Evolutionary conservation across 2,888 invertebrate species (phyloP).

Genomic region (Caenorhabditis becei): DNA sequence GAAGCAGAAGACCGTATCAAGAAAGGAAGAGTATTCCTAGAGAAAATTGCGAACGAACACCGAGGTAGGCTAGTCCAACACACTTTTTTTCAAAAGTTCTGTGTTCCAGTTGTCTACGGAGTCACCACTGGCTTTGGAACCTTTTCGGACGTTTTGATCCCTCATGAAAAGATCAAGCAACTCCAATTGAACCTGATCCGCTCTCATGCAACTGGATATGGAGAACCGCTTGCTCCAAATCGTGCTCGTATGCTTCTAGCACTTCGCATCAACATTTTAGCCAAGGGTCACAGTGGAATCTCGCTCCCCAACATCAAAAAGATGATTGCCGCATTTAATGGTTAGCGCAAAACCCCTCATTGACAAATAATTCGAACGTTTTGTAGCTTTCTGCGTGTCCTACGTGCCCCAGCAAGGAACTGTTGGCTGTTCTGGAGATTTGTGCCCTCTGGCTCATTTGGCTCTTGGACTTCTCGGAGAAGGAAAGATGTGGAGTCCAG

Average conservation of each 20-base stretch:
- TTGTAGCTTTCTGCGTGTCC: constrained; percentile 85
- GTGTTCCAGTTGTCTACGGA: constrained; percentile 84
- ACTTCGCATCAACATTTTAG: constrained; percentile 85
- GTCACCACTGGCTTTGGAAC: constrained; percentile 87
- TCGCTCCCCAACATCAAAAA: constrained; percentile 85
- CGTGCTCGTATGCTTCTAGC: constrained; percentile 86
- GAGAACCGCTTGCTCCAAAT: constrained; percentile 85
- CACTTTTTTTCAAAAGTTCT: neutral
- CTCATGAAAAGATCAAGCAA: constrained; percentile 84
- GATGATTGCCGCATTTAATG: constrained; percentile 86
- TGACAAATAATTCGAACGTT: neutral
- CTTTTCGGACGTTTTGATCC: constrained; percentile 85
- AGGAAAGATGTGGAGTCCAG: constrained; percentile 82
- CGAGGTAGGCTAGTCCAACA: constrained; percentile 84
- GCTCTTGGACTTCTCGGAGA: constrained; percentile 86
- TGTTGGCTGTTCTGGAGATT: constrained; percentile 87
- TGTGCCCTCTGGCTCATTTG: constrained; percentile 86
- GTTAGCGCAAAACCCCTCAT: constrained; percentile 81
- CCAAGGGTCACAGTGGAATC: constrained; percentile 87
- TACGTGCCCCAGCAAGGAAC: constrained; percentile 87
- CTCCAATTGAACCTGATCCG: constrained; percentile 86
- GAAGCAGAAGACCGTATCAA: constrained; percentile 84
- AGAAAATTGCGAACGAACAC: constrained; percentile 85
- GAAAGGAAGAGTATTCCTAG: constrained; percentile 84
- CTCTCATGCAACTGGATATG: constrained; percentile 87